Base-by-base conservation (phyloP, 2,113 vertebrate genomes). In the Bolborhynchus lineola region DNA sequence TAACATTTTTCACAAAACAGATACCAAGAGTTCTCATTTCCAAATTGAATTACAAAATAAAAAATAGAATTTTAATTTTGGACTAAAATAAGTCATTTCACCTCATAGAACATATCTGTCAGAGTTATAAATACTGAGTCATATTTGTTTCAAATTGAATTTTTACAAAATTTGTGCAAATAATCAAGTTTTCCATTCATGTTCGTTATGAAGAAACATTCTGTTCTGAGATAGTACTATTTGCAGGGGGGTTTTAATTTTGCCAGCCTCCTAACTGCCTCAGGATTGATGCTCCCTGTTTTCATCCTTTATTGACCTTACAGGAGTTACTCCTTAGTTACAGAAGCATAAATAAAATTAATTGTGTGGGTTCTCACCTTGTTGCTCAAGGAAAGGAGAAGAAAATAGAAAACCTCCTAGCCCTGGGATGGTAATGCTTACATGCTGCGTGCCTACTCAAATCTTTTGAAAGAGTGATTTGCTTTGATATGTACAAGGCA, bases 31-130 rank as follows among this genome's bases (percentile, higher is more conserved):
- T 12, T 70, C 10, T 70, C 49, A 13, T n/a, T 92, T 78, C n/a
- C 16, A 72, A 94, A 57, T 2, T 85, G 26, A 92, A 78, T n/a
- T 81, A 24, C 20, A 81, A 83, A 93, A 76, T 46, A 77, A 88
- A 77, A 90, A 90, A 46, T 16, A 41, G 3, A 20, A 33, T 39
- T 79, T 82, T 68, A 87, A 60, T 2, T 79, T 76, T 85, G 33
- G 20, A 82, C 9, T 23, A 55, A 68, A 90, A 39, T 16, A 82
- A 72, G 5, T 4, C 12, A 26, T 90, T 93, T 93, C 20, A 26
- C 20, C 14, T 77, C 52, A 37, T 1, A 55, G 69, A 77, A 41
- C 1, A 0, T 28, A 49, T 26, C 11, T 59, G 25, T 57, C 29
- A 77, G 37, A 63, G 50, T 44, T 41, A 31, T 13, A 78, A 78